Percentiles rank a stretch among this genome's conserved stretches.
phyloP scores from a whole-genome alignment of 2,888 invertebrate species.

The Limnephilus marmoratus region DNA sequence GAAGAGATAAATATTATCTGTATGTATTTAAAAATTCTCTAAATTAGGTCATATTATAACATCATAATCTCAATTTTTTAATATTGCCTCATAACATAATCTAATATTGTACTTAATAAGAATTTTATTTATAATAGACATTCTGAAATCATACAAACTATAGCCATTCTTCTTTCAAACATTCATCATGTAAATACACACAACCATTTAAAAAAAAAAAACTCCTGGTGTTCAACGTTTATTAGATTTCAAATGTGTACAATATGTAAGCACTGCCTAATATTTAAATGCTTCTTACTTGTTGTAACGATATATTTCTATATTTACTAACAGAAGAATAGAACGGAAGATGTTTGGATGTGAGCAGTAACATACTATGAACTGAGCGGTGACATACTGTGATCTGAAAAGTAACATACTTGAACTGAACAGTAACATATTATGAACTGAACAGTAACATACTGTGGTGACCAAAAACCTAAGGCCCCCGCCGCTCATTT shows the following conservation, averaged over 20 bases:
- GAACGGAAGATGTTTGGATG: background rate
- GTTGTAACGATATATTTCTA: background rate
- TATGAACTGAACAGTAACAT: background rate
- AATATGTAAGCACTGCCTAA: background rate
- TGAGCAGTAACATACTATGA: background rate
- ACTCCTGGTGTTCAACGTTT: background rate
- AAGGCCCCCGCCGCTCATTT: no score
- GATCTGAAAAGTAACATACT: background rate
- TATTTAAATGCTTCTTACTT: background rate
- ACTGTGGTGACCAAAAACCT: background rate
- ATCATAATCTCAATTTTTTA: background rate
- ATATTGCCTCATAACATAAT: background rate
- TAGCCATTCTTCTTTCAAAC: background rate
- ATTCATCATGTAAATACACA: background rate
- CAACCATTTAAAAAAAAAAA: background rate
- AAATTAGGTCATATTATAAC: background rate
- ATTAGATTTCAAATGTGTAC: background rate
- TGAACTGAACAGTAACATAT: background rate
- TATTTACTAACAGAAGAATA: background rate
- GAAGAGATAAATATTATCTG: background rate
- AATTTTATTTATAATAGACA: background rate
- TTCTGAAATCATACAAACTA: background rate
- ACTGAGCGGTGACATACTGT: background rate
- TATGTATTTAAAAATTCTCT: background rate
- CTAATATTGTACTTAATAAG: background rate